phyloP scores from a whole-genome alignment of 37 sponge, comb jelly and placozoan genomes.

The Lycopodina hypogea region DNA sequence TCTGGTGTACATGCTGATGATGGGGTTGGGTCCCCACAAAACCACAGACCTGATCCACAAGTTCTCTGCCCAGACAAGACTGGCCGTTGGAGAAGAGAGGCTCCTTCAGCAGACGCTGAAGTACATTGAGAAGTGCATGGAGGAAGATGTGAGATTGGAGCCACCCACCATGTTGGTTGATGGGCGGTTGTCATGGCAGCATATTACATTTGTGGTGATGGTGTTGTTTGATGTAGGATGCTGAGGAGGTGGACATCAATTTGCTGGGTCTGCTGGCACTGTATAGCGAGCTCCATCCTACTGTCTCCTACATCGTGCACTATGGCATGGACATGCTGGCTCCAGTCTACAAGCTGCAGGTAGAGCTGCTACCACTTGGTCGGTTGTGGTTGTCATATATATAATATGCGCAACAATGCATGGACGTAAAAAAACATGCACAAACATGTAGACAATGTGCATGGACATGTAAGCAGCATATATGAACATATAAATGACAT shows the following conservation, averaged over 20 bases:
- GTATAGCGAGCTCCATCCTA: conserved; percentile 64
- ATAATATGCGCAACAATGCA: neutral
- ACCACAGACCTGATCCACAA: conserved; percentile 41
- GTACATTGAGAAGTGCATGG: conserved; percentile 35
- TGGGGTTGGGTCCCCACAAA: conserved; percentile 41
- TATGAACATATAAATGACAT: too few relatives aligned
- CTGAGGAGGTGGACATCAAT: conserved; percentile 37
- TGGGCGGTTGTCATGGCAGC: too few relatives aligned
- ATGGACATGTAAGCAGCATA: too few relatives aligned
- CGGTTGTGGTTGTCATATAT: neutral
- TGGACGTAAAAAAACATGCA: too few relatives aligned
- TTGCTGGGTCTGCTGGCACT: conserved; percentile 55
- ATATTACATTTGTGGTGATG: too few relatives aligned
- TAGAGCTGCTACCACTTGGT: neutral
- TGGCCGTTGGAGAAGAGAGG: conserved; percentile 63
- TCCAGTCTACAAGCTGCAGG: conserved; percentile 59
- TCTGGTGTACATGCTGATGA: conserved; percentile 64
- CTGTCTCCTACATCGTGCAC: conserved; percentile 59
- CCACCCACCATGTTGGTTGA: too few relatives aligned
- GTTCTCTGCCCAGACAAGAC: conserved; percentile 50
- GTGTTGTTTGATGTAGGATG: conserved; percentile 5
- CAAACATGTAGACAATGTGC: too few relatives aligned
- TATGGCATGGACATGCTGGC: conserved; percentile 41
- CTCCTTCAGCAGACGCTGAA: conserved; percentile 56
- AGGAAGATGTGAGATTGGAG: conserved; percentile 12